Percentiles rank a stretch among this genome's conserved stretches.
phyloP scores from a whole-genome alignment of 2,113 vertebrate species.

The Cardinalis cardinalis region DNA sequence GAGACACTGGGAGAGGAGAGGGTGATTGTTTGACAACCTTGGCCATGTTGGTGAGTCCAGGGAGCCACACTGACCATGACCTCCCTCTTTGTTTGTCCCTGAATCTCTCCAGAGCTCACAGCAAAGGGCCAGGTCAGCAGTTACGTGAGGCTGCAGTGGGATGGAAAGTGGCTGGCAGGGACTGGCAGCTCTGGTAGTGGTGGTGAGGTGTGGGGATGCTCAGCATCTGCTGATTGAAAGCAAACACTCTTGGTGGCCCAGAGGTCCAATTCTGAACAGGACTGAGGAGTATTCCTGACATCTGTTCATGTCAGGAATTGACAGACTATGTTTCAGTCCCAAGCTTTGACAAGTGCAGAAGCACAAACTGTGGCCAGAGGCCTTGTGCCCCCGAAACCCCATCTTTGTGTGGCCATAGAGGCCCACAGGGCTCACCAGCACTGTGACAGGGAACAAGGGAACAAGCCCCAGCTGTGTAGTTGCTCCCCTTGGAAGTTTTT shows the following conservation, averaged over 20 bases:
- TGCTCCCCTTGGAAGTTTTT: neutral
- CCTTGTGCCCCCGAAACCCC: neutral
- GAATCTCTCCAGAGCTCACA: neutral
- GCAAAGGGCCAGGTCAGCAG: neutral
- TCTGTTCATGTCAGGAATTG: no score
- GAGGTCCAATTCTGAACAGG: neutral
- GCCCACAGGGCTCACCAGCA: neutral
- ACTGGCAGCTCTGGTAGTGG: neutral
- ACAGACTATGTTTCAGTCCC: neutral
- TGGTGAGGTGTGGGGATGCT: neutral
- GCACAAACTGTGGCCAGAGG: neutral
- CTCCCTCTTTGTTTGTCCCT: fast-evolving
- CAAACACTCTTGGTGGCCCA: neutral
- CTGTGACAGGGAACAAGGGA: neutral
- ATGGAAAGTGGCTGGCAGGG: neutral
- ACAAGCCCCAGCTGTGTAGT: neutral
- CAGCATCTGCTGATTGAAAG: neutral
- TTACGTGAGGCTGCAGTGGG: neutral
- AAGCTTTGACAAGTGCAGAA: neutral
- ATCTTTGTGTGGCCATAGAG: neutral
- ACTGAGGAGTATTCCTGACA: neutral
- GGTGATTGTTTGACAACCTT: neutral
- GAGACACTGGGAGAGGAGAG: neutral
- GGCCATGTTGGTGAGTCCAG: neutral
- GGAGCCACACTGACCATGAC: neutral